Percentiles rank a stretch among this genome's conserved stretches.
Conservation (phyloP, 53 echinoderm and acorn worm genomes). For the Apostichopus leukothele region DNA sequence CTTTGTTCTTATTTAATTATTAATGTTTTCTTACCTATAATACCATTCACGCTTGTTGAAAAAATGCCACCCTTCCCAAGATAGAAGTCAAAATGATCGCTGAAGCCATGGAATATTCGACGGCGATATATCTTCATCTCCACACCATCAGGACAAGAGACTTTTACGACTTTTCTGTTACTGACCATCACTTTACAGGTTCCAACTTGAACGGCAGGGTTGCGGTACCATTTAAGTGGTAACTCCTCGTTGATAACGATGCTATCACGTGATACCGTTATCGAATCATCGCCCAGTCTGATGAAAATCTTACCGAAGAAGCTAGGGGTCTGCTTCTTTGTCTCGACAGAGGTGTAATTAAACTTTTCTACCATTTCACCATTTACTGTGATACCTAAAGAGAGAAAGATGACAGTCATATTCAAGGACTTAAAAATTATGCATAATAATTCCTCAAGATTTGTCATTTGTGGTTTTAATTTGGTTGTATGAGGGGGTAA, state of each 20-base stretch:
- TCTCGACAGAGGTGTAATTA: background rate
- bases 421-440: too few relatives aligned
- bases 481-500: too few relatives aligned
- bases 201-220: background rate
- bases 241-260: background rate
- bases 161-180: background rate
- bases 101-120: background rate
- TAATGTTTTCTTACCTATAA: slow-evolving; percentile 43
- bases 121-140: slow-evolving; percentile 9
- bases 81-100: slow-evolving; percentile 65
- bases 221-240: background rate
- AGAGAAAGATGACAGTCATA: background rate
- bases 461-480: too few relatives aligned
- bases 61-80: slow-evolving; percentile 51
- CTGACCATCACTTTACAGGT: background rate
- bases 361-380: slow-evolving; percentile 38
- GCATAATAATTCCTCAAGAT: too few relatives aligned
- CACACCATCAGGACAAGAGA: background rate
- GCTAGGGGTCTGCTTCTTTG: background rate
- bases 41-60: slow-evolving; percentile 54
- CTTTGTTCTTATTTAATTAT: too few relatives aligned
- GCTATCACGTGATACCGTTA: background rate
- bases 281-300: slow-evolving; percentile 9
- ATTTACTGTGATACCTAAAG: slow-evolving; percentile 13
- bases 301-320: slow-evolving; percentile 9